Base-by-base conservation (phyloP, 2,888 invertebrate species). In the Diploptera punctata region DNA sequence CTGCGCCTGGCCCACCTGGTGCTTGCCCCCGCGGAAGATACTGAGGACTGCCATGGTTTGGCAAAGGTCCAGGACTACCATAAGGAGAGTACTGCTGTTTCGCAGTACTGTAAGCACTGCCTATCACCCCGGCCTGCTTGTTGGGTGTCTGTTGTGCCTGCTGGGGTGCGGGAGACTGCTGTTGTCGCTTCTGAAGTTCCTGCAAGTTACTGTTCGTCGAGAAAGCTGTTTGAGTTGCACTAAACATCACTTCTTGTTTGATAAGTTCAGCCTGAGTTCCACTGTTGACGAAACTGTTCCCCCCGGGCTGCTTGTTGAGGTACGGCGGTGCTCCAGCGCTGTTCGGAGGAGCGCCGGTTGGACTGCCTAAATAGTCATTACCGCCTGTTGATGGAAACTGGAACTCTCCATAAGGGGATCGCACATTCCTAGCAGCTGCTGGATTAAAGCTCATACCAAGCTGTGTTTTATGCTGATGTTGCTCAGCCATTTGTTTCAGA, bases 401-500 rank as follows among this genome's bases (percentile, higher is more conserved):
- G 76, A 88, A 89, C 77, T 90, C 89, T 44, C 86, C 87, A 77
- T 89, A 90, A 0, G 89, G 89, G 16, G 87, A 87, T 44, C 87
- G 79, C 1, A 87, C 81, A 73, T 81, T 83, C 47, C 75, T 24
- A 18, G 69, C 69, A 62, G 81, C 82, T 29, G 82, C 82, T 77
- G 82, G 82, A 76, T 85, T 86, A 77, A 86, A 87, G 1, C 84
- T 81, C 43, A 90, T 85, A 1, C 92, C 91, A 81, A 91, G 82
- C 75, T 85, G 90, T 76, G 88, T 90, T 81, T 93, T 92, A 83
- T 94, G 95, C 84, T 97, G 97, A 83, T 97, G 97, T 82, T 97
- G 97, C 82, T 97, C 97, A 47, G 97, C 97, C 97, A 97, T 97
- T 80, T 97, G 97, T 82, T 97, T 97, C 68, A 98, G 86, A 0